Evolutionary conservation across 2,888 invertebrate genomes (phyloP), one percentile per base, ranked within the genome.

Genomic region (Gastrophysa polygoni): DNA sequence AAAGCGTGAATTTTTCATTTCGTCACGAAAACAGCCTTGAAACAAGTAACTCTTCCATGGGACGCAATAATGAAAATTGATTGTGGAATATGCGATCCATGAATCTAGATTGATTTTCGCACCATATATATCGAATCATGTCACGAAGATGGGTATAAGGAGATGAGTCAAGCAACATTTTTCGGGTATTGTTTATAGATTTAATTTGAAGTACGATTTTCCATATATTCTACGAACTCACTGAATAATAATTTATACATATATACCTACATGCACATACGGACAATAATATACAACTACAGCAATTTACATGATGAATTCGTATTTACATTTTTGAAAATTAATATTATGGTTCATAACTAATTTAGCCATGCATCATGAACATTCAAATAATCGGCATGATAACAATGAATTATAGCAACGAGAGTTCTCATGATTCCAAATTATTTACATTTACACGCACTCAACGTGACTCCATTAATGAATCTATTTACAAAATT

Each of bases 231-330:
- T 65, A 67, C 59, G 59, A 63, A 57, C 56, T 65, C 61, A 38
- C 51, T 65, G 7, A 24, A 24, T 61, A 65, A 67, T 65, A 61
- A 63, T 67, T 65, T 67, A 63, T 67, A 65, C 67, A 56, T 58
- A 64, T 67, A 63, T 65, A 65, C 67, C 51, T 58, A 63, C 68
- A 68, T 66, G 66, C 59, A 66, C 61, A 64, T 64, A 59, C 59
- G 51, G 63, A 66, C 63, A 63, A 63, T 14, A 38, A 38, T 66
- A 56, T 63, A 64, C 61, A 64, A 38, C 59, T 63, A 67, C 59
- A 62, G 54, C 66, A 66, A 66, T 67, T 57, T 63, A 63, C 56
- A 64, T 67, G 64, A 67, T n/a, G n/a, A n/a, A n/a, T n/a, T 62
- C 55, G 21, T 67, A 67, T 67, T 67, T 67, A 67, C 67, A 67